These are phyloP conservation scores for Arge pagana DNA, from an alignment of 2,888 invertebrate species.

Conservation along the genomic window DNA sequence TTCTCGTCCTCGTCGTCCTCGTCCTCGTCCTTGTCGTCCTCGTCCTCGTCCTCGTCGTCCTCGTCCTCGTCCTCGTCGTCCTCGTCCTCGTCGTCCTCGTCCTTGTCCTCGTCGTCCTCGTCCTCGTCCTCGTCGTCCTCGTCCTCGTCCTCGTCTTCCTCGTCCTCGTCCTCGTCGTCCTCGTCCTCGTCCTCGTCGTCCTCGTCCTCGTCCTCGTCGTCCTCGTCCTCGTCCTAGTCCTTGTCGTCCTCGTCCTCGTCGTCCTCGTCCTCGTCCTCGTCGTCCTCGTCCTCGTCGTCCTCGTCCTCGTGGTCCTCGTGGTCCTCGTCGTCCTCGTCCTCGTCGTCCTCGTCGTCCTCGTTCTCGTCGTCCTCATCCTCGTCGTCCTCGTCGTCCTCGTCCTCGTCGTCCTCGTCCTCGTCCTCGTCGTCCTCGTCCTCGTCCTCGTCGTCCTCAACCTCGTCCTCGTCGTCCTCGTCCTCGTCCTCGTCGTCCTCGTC, in stretches of 20 bases:
- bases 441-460: too few relatives aligned
- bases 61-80: background rate
- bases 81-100: background rate
- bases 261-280: background rate
- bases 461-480: background rate
- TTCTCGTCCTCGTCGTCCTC: too few relatives aligned
- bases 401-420: background rate
- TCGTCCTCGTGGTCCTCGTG: background rate
- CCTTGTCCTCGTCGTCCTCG: too few relatives aligned
- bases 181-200: background rate
- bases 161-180: background rate
- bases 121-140: slow-evolving; percentile 1
- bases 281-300: too few relatives aligned
- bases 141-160: too few relatives aligned
- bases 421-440: background rate
- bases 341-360: background rate
- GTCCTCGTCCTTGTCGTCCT: too few relatives aligned
- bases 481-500: background rate
- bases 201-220: background rate
- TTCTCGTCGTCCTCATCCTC: too few relatives aligned
- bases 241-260: background rate
- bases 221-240: slow-evolving; percentile 1
- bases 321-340: background rate
- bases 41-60: background rate
- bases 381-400: background rate